Percentiles rank a stretch among this genome's conserved stretches.
Conservation (phyloP, 2,797 vertebrate genomes). For the Oreochromis mossambicus region DNA sequence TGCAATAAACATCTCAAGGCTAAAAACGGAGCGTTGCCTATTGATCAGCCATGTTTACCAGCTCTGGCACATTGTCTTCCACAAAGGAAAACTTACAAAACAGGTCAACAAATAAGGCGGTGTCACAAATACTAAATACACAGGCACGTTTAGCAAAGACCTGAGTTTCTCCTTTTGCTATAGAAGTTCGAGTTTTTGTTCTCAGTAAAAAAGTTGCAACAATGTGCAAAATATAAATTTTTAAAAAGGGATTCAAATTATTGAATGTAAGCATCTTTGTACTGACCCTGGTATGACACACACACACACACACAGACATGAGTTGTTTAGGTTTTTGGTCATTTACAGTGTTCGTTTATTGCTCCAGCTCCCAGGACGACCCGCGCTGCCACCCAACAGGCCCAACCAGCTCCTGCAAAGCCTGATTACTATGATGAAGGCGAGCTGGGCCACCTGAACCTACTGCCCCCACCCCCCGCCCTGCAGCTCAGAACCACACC, state of each 20-base stretch:
- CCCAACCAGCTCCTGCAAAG: background rate
- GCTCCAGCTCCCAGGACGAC: background rate
- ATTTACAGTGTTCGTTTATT: background rate
- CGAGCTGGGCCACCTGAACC: background rate
- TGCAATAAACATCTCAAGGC: constrained; percentile 11
- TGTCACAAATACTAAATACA: background rate
- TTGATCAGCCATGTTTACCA: background rate
- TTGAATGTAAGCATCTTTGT: background rate
- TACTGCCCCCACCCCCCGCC: fast-evolving
- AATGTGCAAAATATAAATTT: fast-evolving
- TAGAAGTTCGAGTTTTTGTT: background rate
- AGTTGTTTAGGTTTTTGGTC: background rate
- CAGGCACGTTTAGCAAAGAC: background rate
- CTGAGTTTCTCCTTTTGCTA: background rate
- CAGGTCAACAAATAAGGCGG: background rate
- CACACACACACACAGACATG: background rate
- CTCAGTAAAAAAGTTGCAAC: background rate
- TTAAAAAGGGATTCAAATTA: background rate
- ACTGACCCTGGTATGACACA: background rate
- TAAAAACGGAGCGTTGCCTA: background rate
- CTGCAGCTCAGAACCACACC: background rate
- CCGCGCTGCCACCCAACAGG: background rate
- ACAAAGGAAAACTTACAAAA: background rate
- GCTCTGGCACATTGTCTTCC: background rate
- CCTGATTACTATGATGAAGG: background rate